phyloP scores from a whole-genome alignment of 2,797 vertebrate genomes.

The Sparus aurata region DNA sequence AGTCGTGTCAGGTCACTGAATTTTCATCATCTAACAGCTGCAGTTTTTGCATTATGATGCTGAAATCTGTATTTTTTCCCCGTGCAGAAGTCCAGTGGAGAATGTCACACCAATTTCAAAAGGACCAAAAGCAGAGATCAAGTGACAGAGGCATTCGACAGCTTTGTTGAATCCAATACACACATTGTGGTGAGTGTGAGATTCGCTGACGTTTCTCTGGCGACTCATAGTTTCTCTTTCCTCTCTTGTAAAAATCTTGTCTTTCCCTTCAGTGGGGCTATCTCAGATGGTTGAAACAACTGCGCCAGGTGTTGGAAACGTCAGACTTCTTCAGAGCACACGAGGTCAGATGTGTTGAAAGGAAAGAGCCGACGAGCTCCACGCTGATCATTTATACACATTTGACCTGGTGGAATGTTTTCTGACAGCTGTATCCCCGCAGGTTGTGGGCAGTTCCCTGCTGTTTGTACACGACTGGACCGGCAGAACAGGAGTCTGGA shows the following conservation, averaged over 20 bases:
- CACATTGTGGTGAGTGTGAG: constrained; percentile 76
- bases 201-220: neutral
- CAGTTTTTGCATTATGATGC: neutral
- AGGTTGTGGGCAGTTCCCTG: constrained; percentile 93
- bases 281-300: constrained; percentile 81
- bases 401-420: neutral
- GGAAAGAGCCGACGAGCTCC: neutral
- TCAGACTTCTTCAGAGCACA: constrained; percentile 90
- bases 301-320: constrained; percentile 83
- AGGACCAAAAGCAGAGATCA: constrained; percentile 84
- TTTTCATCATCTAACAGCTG: neutral
- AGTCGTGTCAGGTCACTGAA: neutral
- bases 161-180: constrained; percentile 80
- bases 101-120: constrained; percentile 87
- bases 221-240: neutral
- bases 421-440: constrained; percentile 26
- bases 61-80: constrained; percentile 15
- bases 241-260: constrained; percentile 20
- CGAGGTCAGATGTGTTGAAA: constrained; percentile 80
- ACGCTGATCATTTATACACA: neutral
- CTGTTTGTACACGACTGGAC: constrained; percentile 90
- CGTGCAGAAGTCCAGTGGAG: constrained; percentile 80
- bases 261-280: constrained; percentile 81
- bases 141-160: constrained; percentile 77
- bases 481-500: constrained; percentile 90